Evolutionary conservation across 2,797 vertebrate species (phyloP).

Genomic region (Propithecus deckenii): DNA sequence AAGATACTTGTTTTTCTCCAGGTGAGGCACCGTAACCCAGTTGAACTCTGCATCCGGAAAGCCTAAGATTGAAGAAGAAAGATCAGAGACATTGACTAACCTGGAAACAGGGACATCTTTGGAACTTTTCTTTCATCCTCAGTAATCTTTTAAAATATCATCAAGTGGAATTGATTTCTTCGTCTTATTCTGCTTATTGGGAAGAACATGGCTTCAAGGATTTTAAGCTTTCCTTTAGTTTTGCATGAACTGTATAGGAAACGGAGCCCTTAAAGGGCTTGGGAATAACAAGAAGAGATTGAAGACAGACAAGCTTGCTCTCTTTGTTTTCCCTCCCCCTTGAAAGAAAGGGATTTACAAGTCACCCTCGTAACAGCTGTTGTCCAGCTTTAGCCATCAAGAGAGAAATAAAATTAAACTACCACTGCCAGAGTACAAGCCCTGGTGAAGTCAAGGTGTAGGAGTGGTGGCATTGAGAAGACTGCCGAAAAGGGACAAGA

Average conservation of each 20-base stretch:
- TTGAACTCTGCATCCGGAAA: slow-evolving; percentile 45
- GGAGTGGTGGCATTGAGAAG: slow-evolving; percentile 46
- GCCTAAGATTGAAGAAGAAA: slow-evolving; percentile 43
- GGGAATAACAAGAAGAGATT: slow-evolving; percentile 11
- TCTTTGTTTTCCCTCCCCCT: slow-evolving; percentile 52
- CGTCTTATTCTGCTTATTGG: slow-evolving; percentile 33
- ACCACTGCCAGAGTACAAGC: slow-evolving; percentile 60
- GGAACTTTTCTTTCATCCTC: slow-evolving; percentile 40
- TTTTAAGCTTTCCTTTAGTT: slow-evolving; percentile 64
- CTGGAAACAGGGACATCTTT: slow-evolving; percentile 57
- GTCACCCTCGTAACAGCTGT: slow-evolving; percentile 84
- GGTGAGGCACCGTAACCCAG: slow-evolving; percentile 57
- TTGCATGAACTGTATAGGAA: slow-evolving; percentile 60
- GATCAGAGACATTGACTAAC: slow-evolving; percentile 18
- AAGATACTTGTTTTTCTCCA: slow-evolving; percentile 47
- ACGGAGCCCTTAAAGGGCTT: slow-evolving; percentile 43
- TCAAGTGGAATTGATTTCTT: slow-evolving; percentile 39
- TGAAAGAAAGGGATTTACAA: slow-evolving; percentile 85
- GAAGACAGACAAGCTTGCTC: not conserved
- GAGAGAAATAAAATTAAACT: slow-evolving; percentile 84
- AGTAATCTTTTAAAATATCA: slow-evolving; percentile 27
- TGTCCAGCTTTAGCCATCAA: slow-evolving; percentile 79
- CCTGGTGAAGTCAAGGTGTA: slow-evolving; percentile 76
- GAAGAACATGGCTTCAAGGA: slow-evolving; percentile 72
- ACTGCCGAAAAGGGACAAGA: slow-evolving; percentile 26